Base-by-base conservation (phyloP, 2,113 vertebrate genomes). In the Coryphaenoides rupestris region DNA sequence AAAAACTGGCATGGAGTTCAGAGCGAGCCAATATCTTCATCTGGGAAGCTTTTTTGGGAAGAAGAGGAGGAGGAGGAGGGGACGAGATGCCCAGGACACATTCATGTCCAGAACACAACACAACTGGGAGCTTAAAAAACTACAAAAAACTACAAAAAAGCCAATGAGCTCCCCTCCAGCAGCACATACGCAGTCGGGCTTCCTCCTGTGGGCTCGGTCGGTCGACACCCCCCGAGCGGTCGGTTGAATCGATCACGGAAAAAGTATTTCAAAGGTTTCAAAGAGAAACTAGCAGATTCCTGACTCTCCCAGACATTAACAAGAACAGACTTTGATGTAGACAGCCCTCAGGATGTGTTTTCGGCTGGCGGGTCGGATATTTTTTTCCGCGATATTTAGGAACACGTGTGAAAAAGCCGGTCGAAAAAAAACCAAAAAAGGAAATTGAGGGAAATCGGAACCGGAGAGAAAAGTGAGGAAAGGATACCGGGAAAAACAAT, bases 171-270 rank as follows among this genome's bases (percentile, higher is more conserved):
- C 77, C 17, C 19, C 16, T 80, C 82, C 79, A 57, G 69, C 80
- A 83, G 84, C 86, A 70, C 60, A 63, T 64, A 74, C 74, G 82
- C n/a, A n/a, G 75, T 73, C 65, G 72, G 75, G 72, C 73, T 75
- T 23, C 63, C 77, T 62, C 62, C 60, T 21, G 71, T 74, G 67
- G 77, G 82, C 79, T 74, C 3, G 46, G 3, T 16, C 13, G 3
- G 16, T 17, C 13, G 1, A 49, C 16, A 49, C 16, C 13, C 46
- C 46, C 13, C 40, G 40, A 49, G 13, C 13, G 69, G 77, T n/a
- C n/a, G n/a, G n/a, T n/a, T 46, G 60, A 74, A 87, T 83, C 82
- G 78, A 87, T 87, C 84, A 68, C 67, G 33, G 77, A 80, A 83
- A 81, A 70, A 70, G 67, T 58, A 77, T 84, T 84, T 86, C 79